Base-by-base conservation (phyloP, 2,797 vertebrate genomes). In the Pantherophis alleghaniensis region DNA sequence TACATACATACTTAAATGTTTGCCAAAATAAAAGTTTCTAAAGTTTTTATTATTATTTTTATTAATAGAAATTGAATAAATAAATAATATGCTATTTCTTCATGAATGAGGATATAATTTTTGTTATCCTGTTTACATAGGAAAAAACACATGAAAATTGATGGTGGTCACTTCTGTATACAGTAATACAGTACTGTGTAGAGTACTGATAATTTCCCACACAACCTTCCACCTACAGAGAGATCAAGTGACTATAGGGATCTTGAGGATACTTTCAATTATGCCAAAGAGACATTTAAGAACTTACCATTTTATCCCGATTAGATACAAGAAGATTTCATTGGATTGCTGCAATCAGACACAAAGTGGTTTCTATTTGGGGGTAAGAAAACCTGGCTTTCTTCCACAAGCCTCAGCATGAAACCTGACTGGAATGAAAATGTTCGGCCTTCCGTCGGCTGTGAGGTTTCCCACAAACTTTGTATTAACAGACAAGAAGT, bases 341-440 rank as follows among this genome's bases (percentile, higher is more conserved):
- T 53, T 74, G 7, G 20, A 63, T 11, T 92, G 18, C 57, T 59
- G 5, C 7, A 42, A 74, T 60, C 32, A 57, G 51, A 69, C 9
- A 22, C 7, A 16, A 93, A 93, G 24, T 32, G 66, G 53, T 10
- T 88, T 79, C 89, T 2, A 61, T 90, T 51, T 92, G 83, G 53
- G 53, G 53, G 11, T 11, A 11, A 11, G 11, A 89, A 95, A 90
- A 18, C 16, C 61, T 86, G 57, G 26, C 0, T 79, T 0, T 60
- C 32, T 59, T 14, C 87, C 57, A 42, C 42, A 47, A 91, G 92
- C 5, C 91, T 51, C 55, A 37, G 4, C 93, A 90, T 56, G 90
- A 63, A 95, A 88, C 22, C 42, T 10, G 2, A 20, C 53, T 93
- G n/a, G 89, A 90, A 56, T 90, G 63, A 69, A 69, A 90, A 56